These are phyloP conservation scores for Drosophila paranaensis DNA, from an alignment of 2,888 invertebrate genomes.

Conservation along the genomic window DNA sequence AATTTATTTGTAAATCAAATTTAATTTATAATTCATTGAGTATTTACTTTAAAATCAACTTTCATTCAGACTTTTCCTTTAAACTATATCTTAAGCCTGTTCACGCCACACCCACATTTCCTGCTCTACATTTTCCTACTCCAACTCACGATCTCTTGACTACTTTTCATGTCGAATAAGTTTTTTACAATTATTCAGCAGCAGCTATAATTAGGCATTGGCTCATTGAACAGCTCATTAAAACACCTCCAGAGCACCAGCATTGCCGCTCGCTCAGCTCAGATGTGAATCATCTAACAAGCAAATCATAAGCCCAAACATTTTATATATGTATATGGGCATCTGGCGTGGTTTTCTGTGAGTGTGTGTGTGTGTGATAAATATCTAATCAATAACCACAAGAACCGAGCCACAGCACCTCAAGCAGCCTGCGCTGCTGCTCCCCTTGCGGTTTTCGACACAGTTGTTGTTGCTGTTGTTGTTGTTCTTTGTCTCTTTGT, in stretches of 20 bases:
- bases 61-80: too few species aligned
- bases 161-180: too few species aligned
- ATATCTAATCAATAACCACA: constrained; percentile 76
- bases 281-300: constrained; percentile 36
- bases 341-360: constrained; percentile 37
- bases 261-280: constrained; percentile 6
- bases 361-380: constrained; percentile 34
- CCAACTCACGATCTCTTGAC: too few species aligned
- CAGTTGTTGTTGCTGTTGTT: constrained; percentile 39
- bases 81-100: too few species aligned
- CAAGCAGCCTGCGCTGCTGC: neutral
- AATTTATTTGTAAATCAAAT: too few species aligned
- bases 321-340: constrained; percentile 30
- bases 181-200: constrained; percentile 7
- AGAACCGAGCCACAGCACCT: constrained; percentile 49
- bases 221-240: constrained; percentile 2
- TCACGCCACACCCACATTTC: too few species aligned
- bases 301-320: constrained; percentile 55
- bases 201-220: constrained; percentile 13
- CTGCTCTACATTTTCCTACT: too few species aligned
- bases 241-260: neutral
- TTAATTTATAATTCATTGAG: too few species aligned
- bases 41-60: too few species aligned
- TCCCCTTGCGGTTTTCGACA: constrained; percentile 52
- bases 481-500: constrained; percentile 34